Percentiles rank a stretch among this genome's conserved stretches.
phyloP scores from a whole-genome alignment of 2,113 vertebrate genomes.

The Pituophis catenifer region DNA sequence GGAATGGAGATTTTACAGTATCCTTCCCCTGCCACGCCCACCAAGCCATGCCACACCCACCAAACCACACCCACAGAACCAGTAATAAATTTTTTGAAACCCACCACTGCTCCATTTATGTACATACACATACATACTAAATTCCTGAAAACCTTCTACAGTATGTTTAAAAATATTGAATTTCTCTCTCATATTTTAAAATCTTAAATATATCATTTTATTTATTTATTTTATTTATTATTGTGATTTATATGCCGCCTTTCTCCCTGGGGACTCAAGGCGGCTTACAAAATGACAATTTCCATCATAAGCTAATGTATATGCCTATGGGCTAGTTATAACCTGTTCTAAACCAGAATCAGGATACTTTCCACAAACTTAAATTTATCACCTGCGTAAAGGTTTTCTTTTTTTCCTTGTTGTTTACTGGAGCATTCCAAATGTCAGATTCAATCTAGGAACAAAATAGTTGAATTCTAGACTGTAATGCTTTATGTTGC shows the following conservation, averaged over 20 bases:
- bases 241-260: too few relatives aligned
- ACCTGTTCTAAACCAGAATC: neutral
- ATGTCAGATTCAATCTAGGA: neutral
- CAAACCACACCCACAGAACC: too few relatives aligned
- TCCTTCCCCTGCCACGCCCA: too few relatives aligned
- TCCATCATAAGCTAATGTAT: neutral
- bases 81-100: too few relatives aligned
- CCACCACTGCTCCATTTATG: neutral
- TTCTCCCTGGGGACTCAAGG: too few relatives aligned
- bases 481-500: neutral
- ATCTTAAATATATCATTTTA: neutral
- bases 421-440: neutral
- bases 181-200: conserved; percentile 16
- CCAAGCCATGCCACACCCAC: too few relatives aligned
- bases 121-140: neutral
- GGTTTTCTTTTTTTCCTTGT: neutral
- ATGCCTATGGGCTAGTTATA: neutral
- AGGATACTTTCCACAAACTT: neutral
- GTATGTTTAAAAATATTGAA: conserved; percentile 42
- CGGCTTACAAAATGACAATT: too few relatives aligned
- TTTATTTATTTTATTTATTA: too few relatives aligned
- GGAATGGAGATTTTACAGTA: too few relatives aligned
- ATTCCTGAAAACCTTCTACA: conserved; percentile 45
- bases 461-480: neutral
- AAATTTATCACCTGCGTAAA: neutral